Percentiles rank a stretch among this genome's conserved stretches.
phyloP scores from a whole-genome alignment of 1,140 invertebrate species.

The Palaemon carinicauda region DNA sequence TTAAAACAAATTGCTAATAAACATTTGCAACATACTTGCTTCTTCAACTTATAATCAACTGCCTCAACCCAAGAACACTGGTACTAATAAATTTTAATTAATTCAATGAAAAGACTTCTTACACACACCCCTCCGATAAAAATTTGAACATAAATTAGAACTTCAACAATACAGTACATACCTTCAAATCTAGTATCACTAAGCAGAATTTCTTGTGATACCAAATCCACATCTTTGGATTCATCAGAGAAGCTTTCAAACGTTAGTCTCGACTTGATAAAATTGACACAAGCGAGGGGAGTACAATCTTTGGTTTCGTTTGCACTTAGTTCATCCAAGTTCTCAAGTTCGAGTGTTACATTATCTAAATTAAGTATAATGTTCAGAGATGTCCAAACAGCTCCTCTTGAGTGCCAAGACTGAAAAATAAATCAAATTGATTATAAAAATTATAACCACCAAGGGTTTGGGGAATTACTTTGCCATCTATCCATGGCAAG shows the following conservation, averaged over 20 bases:
- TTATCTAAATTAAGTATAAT: conserved; percentile 87
- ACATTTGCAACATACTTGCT: no score
- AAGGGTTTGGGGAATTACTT: neutral
- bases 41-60: no score
- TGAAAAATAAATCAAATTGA: neutral
- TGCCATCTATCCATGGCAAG: no score
- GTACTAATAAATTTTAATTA: no score
- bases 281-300: conserved; percentile 87
- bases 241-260: conserved; percentile 86
- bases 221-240: conserved; percentile 90
- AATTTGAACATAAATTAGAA: neutral
- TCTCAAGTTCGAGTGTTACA: conserved; percentile 74
- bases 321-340: conserved; percentile 61
- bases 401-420: conserved; percentile 60
- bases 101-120: no score
- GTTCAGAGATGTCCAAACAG: conserved; percentile 77
- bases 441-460: neutral
- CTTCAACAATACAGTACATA: conserved; percentile 52
- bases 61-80: no score
- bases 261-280: conserved; percentile 86
- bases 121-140: neutral
- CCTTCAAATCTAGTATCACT: conserved; percentile 78
- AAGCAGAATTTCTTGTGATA: conserved; percentile 90
- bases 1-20: no score
- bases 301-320: conserved; percentile 64